Evolutionary conservation across 1,140 invertebrate species (phyloP).

Genomic region (Rhyacophila brunnea): DNA sequence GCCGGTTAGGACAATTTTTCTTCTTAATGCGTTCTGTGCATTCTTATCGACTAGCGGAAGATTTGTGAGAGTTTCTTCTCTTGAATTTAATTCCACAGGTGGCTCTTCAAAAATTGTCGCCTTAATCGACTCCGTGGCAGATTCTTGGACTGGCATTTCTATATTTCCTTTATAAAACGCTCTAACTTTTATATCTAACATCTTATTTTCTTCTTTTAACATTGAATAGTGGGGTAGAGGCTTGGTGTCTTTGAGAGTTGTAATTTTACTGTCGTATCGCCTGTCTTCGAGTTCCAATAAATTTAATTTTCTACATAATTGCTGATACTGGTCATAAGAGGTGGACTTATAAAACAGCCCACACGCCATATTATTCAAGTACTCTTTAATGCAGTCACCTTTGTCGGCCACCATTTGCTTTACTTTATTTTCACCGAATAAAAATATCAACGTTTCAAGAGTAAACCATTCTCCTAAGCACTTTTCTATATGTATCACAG

Average conservation of each 20-base stretch:
- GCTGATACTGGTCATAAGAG: constrained; percentile 54
- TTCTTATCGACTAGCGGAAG: constrained; percentile 57
- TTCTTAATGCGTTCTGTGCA: constrained; percentile 56
- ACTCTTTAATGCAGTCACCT: constrained; percentile 53
- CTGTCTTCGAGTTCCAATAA: constrained; percentile 56
- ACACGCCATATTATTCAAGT: constrained; percentile 51
- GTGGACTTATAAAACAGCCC: constrained; percentile 47
- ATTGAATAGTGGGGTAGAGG: constrained; percentile 58
- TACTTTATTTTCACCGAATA: constrained; percentile 58
- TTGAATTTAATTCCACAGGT: background rate
- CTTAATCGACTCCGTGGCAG: constrained; percentile 33
- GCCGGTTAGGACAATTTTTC: constrained; percentile 56
- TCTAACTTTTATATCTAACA: constrained; percentile 57
- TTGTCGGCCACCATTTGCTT: constrained; percentile 57
- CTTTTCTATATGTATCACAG: constrained; percentile 53
- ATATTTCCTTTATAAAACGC: constrained; percentile 52
- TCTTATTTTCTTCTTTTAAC: constrained; percentile 57
- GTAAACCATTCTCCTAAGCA: constrained; percentile 60
- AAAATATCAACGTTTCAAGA: constrained; percentile 56
- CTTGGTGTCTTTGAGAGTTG: constrained; percentile 45
- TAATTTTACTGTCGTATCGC: constrained; percentile 46
- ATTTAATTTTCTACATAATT: constrained; percentile 56
- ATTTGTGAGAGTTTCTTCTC: constrained; percentile 40
- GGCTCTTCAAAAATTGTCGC: constrained; percentile 27
- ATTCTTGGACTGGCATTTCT: constrained; percentile 40